Conservation (phyloP, 2,797 vertebrate genomes). For the Neosilurus mollespiculum region DNA sequence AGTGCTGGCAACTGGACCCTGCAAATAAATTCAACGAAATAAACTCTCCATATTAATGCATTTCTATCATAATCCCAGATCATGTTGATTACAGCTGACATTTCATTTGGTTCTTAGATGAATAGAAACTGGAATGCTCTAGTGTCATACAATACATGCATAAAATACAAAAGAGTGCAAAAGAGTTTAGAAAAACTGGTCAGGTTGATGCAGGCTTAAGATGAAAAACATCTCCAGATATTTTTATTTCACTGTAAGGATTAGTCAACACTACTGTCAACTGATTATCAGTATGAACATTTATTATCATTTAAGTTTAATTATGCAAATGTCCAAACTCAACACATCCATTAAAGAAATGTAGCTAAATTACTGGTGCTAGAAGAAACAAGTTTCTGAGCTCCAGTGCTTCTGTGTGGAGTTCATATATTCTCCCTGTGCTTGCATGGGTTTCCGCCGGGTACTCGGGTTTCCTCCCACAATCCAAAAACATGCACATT, state of each 20-base stretch:
- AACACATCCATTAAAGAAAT: not conserved
- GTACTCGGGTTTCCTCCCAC: too few relatives aligned
- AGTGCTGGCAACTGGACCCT: slow-evolving; percentile 29
- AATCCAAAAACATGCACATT: too few relatives aligned
- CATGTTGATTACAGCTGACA: slow-evolving; percentile 66
- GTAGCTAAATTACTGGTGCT: not conserved
- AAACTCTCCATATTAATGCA: slow-evolving; percentile 57
- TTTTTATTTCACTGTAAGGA: slow-evolving; percentile 18
- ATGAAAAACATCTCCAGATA: not conserved
- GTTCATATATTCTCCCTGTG: too few relatives aligned
- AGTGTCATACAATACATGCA: slow-evolving; percentile 45
- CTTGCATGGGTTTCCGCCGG: too few relatives aligned
- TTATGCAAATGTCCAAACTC: not conserved
- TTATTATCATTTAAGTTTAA: slow-evolving; percentile 5
- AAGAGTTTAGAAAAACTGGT: slow-evolving; percentile 30
- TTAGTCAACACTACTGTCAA: not conserved
- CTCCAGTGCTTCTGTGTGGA: too few relatives aligned
- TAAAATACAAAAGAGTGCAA: slow-evolving; percentile 21
- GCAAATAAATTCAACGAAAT: slow-evolving; percentile 52
- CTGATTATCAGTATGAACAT: not conserved
- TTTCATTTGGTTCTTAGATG: slow-evolving; percentile 60
- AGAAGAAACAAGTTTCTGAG: not conserved
- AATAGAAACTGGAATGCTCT: slow-evolving; percentile 47
- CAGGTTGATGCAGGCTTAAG: slow-evolving; percentile 31
- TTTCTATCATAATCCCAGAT: slow-evolving; percentile 57